Evolutionary conservation across 1,140 invertebrate genomes (phyloP).

Genomic region (Marisa cornuarietis): DNA sequence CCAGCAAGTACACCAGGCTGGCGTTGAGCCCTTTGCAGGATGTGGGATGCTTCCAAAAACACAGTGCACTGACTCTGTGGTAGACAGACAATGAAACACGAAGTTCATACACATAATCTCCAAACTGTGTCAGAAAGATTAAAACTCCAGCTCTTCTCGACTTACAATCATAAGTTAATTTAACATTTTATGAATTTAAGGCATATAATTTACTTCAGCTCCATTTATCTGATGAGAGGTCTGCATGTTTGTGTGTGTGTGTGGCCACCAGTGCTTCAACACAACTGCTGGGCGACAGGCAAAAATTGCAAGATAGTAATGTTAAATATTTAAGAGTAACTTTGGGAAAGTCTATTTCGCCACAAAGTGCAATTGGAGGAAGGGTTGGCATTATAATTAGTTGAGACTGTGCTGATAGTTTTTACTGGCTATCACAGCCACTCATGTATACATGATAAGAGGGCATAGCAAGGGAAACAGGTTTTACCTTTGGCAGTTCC

Average conservation of each 20-base stretch:
- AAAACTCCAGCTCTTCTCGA: background rate
- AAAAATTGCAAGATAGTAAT: too few relatives aligned
- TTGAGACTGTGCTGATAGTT: too few relatives aligned
- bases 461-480: too few relatives aligned
- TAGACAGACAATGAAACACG: background rate
- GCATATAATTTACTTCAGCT: background rate
- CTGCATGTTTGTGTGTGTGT: conserved; percentile 5
- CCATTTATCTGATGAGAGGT: background rate
- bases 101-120: background rate
- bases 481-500: conserved; percentile 46
- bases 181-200: background rate
- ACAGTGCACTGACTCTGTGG: conserved; percentile 37
- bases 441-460: background rate
- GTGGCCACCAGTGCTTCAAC: background rate
- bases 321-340: too few relatives aligned
- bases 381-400: too few relatives aligned
- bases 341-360: too few relatives aligned
- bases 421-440: too few relatives aligned
- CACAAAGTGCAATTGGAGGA: too few relatives aligned
- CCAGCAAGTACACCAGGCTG: conserved; percentile 43
- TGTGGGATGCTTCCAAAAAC: conserved; percentile 51
- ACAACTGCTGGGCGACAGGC: too few relatives aligned
- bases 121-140: background rate
- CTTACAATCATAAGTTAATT: background rate
- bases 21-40: conserved; percentile 41